Evolutionary conservation across 64 coral and sea anemone genomes (phyloP).

Genomic region (Stylophora pistillata): DNA sequence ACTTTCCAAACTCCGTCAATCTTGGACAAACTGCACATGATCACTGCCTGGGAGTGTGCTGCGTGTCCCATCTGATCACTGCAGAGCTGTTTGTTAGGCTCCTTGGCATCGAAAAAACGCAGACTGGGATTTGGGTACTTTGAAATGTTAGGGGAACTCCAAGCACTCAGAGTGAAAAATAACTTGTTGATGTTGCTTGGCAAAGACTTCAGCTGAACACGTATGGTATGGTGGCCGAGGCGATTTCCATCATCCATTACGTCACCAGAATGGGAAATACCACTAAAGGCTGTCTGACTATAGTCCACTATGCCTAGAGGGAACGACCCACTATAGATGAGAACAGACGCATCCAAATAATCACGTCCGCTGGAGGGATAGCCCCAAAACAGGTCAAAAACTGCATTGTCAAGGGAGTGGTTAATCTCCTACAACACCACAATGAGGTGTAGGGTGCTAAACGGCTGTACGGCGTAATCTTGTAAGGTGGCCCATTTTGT

Average conservation of each 20-base stretch:
- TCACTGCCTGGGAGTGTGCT: constrained; percentile 84
- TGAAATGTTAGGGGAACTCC: constrained; percentile 90
- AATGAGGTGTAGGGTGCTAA: constrained; percentile 76
- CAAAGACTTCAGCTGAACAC: constrained; percentile 72
- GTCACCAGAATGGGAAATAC: constrained; percentile 84
- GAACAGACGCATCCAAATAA: constrained; percentile 89
- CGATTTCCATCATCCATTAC: constrained; percentile 62
- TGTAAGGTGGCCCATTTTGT: constrained; percentile 50
- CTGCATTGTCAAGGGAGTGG: constrained; percentile 73
- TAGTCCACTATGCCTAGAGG: constrained; percentile 75
- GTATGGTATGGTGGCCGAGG: constrained; percentile 84
- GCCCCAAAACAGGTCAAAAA: constrained; percentile 95
- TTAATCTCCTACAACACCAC: constrained; percentile 90
- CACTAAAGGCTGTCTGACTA: neutral
- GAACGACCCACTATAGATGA: constrained; percentile 69
- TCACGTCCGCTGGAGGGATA: constrained; percentile 62
- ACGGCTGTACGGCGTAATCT: constrained; percentile 74
- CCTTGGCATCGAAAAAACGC: constrained; percentile 75
- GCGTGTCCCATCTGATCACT: constrained; percentile 87
- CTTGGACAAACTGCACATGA: constrained; percentile 78
- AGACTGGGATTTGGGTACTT: constrained; percentile 89
- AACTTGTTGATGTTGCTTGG: constrained; percentile 70
- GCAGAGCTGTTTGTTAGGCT: constrained; percentile 87
- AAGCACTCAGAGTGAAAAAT: constrained; percentile 95
- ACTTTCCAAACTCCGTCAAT: constrained; percentile 68